A percentile compares a stretch with the other conserved stretches of the same genome.
phyloP scores from a whole-genome alignment of 1,140 invertebrate genomes.

The Aphidius ervi region DNA sequence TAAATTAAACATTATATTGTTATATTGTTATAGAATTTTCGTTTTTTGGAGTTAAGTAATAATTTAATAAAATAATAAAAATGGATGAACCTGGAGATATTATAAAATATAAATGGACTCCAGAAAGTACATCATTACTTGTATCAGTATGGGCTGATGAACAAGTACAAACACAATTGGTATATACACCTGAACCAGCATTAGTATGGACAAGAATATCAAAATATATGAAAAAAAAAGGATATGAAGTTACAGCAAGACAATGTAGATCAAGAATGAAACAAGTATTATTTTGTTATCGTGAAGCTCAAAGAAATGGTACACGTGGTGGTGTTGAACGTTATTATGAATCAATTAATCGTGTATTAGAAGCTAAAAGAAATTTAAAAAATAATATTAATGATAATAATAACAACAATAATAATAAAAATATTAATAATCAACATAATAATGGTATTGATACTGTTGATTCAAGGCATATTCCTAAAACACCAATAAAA shows the following conservation, averaged over 20 bases:
- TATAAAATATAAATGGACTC: constrained; percentile 50
- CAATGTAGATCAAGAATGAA: constrained; percentile 52
- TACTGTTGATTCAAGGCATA: constrained; percentile 41
- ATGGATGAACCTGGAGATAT: constrained; percentile 37
- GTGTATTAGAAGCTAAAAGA: constrained; percentile 39
- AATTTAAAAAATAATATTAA: constrained; percentile 15
- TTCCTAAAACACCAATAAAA: constrained; percentile 45
- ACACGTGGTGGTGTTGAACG: constrained; percentile 45
- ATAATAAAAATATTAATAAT: constrained; percentile 18
- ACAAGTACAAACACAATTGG: constrained; percentile 49
- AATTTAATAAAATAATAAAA: constrained; percentile 13
- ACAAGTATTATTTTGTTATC: constrained; percentile 48
- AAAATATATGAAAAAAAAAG: constrained; percentile 49
- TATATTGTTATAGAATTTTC: too few species aligned
- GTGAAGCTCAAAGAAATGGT: constrained; percentile 45
- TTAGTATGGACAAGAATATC: constrained; percentile 49
- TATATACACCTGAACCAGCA: constrained; percentile 42
- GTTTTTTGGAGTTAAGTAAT: too few species aligned
- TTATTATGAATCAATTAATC: constrained; percentile 49
- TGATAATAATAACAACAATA: constrained; percentile 30
- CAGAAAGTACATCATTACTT: constrained; percentile 46
- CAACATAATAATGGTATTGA: constrained; percentile 34
- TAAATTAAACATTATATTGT: too few species aligned
- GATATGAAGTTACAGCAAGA: constrained; percentile 46
- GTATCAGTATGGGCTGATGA: constrained; percentile 50